phyloP scores from a whole-genome alignment of 2,888 invertebrate genomes.

The Eucriotettix oculatus region DNA sequence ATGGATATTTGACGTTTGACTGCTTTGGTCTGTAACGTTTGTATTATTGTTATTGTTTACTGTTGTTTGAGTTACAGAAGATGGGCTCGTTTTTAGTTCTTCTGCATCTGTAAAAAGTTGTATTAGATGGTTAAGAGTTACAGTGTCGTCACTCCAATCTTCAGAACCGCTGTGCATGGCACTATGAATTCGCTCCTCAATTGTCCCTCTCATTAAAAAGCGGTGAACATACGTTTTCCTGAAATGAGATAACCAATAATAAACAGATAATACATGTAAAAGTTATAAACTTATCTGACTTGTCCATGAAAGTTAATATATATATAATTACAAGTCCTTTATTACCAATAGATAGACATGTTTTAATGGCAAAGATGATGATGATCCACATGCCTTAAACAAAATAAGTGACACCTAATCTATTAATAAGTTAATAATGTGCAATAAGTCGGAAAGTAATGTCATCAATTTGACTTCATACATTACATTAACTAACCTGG shows the following conservation, averaged over 20 bases:
- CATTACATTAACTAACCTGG: constrained; percentile 28
- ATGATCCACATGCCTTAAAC: no score
- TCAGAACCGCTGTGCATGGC: constrained; percentile 27
- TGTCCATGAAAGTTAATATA: neutral
- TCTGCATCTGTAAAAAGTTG: constrained; percentile 20
- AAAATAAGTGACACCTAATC: no score
- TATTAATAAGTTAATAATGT: no score
- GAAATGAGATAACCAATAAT: constrained; percentile 14
- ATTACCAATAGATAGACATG: no score
- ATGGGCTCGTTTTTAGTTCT: neutral
- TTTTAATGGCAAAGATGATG: no score
- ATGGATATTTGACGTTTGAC: no score
- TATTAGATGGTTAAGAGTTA: constrained; percentile 27
- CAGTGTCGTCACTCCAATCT: constrained; percentile 27
- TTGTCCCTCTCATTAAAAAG: constrained; percentile 47
- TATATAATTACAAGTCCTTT: neutral
- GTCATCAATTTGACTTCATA: neutral
- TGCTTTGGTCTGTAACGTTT: no score
- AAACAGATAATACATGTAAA: neutral
- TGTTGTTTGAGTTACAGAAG: neutral
- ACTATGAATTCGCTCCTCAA: constrained; percentile 49
- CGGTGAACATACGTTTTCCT: constrained; percentile 52
- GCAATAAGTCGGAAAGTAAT: neutral
- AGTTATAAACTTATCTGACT: neutral
- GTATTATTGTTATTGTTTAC: no score